phyloP scores from a whole-genome alignment of 1,140 invertebrate genomes.

The Dinoponera quadriceps region DNA sequence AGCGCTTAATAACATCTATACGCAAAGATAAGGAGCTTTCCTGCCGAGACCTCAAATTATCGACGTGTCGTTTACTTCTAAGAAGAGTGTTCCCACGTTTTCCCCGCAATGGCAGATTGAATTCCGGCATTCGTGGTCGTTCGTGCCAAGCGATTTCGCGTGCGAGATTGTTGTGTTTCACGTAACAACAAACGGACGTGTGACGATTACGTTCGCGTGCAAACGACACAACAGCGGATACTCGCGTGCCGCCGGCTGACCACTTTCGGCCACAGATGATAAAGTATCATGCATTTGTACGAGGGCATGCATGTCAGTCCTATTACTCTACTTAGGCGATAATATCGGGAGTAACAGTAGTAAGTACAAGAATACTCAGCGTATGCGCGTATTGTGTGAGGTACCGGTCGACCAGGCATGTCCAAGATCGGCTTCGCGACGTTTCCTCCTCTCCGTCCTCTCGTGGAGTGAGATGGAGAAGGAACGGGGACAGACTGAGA shows the following conservation, averaged over 20 bases:
- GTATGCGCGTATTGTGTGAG: background rate
- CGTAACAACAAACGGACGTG: background rate
- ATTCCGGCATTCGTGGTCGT: background rate
- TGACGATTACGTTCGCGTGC: constrained; percentile 10
- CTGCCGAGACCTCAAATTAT: too few species aligned
- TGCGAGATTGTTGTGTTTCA: constrained; percentile 13
- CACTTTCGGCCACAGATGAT: constrained; percentile 26
- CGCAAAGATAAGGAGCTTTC: too few species aligned
- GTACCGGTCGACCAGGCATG: too few species aligned
- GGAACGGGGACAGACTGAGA: too few species aligned
- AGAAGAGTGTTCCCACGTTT: background rate
- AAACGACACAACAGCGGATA: background rate
- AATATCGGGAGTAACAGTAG: background rate
- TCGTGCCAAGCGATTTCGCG: background rate
- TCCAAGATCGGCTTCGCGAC: too few species aligned
- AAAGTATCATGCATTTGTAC: constrained; percentile 30
- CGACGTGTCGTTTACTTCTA: too few species aligned
- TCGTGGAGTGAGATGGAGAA: too few species aligned
- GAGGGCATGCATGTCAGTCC: constrained; percentile 48
- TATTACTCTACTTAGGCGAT: constrained; percentile 48
- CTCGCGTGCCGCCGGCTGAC: constrained; percentile 16
- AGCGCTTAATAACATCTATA: too few species aligned
- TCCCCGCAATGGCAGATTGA: background rate
- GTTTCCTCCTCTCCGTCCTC: too few species aligned
- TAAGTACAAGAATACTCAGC: constrained; percentile 40